Evolutionary conservation across 2,113 vertebrate species (phyloP).

Genomic region (Epinephelus moara): DNA sequence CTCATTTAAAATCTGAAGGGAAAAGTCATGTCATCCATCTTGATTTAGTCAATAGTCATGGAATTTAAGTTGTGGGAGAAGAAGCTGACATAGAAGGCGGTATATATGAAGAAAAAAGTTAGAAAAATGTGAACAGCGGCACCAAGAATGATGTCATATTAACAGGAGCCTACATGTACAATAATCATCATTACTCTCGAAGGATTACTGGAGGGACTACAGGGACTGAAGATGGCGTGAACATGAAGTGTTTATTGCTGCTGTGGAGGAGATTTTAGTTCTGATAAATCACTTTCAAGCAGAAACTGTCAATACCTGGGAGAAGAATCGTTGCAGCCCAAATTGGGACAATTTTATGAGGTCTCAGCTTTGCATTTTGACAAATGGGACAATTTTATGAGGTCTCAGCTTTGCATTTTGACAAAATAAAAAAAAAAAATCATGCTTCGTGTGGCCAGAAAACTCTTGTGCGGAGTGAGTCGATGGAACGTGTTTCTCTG

Average conservation of each 20-base stretch:
- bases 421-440: too few relatives aligned
- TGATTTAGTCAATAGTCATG: conserved; percentile 33
- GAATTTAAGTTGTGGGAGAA: conserved; percentile 41
- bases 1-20: conserved; percentile 58
- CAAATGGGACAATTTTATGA: neutral
- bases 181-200: conserved; percentile 29
- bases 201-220: conserved; percentile 11
- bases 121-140: conserved; percentile 24
- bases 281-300: conserved; percentile 7
- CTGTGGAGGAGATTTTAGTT: neutral
- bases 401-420: neutral
- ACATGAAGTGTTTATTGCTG: conserved; percentile 4
- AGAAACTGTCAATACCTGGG: neutral
- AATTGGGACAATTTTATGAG: neutral
- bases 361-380: neutral
- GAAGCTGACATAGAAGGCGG: conserved; percentile 27
- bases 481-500: neutral
- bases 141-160: conserved; percentile 13
- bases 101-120: conserved; percentile 5
- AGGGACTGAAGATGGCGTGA: neutral
- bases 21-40: conserved; percentile 51
- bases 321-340: neutral
- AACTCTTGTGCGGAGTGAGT: too few relatives aligned
- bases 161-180: conserved; percentile 6
- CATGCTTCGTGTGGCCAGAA: neutral